Evolutionary conservation across 2,888 invertebrate genomes (phyloP).

Genomic region (Agrochola circellaris): DNA sequence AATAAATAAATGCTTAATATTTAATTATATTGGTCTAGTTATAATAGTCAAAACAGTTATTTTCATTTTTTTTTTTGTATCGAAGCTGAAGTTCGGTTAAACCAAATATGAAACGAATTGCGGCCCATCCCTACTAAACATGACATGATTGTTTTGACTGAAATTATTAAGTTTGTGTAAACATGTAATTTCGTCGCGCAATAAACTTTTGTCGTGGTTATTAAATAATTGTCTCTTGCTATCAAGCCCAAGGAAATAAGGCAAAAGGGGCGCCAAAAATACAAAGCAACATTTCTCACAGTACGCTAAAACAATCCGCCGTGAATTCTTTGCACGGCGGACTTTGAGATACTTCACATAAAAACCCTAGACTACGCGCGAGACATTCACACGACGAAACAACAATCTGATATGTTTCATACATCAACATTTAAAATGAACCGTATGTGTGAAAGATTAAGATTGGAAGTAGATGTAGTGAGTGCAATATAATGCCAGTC

Average conservation of each 20-base stretch:
- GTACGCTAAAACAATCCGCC: slow-evolving; percentile 73
- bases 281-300: slow-evolving; percentile 70
- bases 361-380: slow-evolving; percentile 86
- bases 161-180: slow-evolving; percentile 20
- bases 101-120: neutral
- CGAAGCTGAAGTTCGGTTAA: neutral
- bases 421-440: slow-evolving; percentile 67
- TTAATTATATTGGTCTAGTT: neutral
- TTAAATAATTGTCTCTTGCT: slow-evolving; percentile 45
- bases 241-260: slow-evolving; percentile 65
- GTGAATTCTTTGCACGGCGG: slow-evolving; percentile 78
- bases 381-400: slow-evolving; percentile 82
- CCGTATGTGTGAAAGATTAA: slow-evolving; percentile 73
- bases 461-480: slow-evolving; percentile 62
- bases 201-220: slow-evolving; percentile 17
- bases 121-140: neutral
- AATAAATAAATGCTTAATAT: neutral
- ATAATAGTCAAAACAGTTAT: neutral
- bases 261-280: slow-evolving; percentile 67
- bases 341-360: slow-evolving; percentile 85
- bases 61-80: neutral
- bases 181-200: slow-evolving; percentile 11
- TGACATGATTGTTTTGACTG: slow-evolving; percentile 20
- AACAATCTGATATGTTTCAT: slow-evolving; percentile 67
- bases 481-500: slow-evolving; percentile 72